Base-by-base conservation (phyloP, 2,113 vertebrate species). In the Oncorhynchus gorbuscha region DNA sequence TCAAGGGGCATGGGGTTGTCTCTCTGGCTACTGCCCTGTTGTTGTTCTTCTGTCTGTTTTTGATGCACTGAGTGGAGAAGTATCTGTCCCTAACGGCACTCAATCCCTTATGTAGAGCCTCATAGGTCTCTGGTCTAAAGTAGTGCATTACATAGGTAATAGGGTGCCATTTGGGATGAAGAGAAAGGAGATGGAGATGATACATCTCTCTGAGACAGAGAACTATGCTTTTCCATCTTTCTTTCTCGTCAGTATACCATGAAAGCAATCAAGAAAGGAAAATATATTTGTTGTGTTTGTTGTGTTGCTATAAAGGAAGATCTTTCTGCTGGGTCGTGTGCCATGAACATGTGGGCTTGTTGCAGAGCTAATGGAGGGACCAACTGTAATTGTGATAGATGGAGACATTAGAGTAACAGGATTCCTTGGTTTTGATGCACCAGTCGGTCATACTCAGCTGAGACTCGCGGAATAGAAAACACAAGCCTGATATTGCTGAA, bases 11-110 rank as follows among this genome's bases (percentile, higher is more conserved):
- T 73, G 70, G 67, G 82, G 65, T 11, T 76, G 72, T n/a, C n/a
- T 80, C n/a, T 80, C 71, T 71, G 67, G 74, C 74, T 81, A 39
- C 64, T 81, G 79, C 49, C 39, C 61, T 69, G 65, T 67, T 20
- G 72, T 26, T 39, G 69, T 85, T 88, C 76, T 85, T 89, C 85
- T 65, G 14, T 49, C 22, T 64, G 58, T 28, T 87, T 87, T 80
- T 84, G 85, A 74, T 86, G 80, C 39, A 85, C 49, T 49, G 85
- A 77, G 58, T 55, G 51, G 75, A 88, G 67, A 83, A 76, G 20
- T 4, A 45, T 45, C 8, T 45, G 39, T 18, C 51, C 12, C 51
- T 55, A 12, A 45, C 11, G 9, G 16, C 14, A 55, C 14, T 5
- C 16, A 11, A 11, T 11, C 39, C 39, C 9, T 9, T 45, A 45